Base-by-base conservation (phyloP, 2,888 invertebrate genomes). In the Drosophila fulvimacula region DNA sequence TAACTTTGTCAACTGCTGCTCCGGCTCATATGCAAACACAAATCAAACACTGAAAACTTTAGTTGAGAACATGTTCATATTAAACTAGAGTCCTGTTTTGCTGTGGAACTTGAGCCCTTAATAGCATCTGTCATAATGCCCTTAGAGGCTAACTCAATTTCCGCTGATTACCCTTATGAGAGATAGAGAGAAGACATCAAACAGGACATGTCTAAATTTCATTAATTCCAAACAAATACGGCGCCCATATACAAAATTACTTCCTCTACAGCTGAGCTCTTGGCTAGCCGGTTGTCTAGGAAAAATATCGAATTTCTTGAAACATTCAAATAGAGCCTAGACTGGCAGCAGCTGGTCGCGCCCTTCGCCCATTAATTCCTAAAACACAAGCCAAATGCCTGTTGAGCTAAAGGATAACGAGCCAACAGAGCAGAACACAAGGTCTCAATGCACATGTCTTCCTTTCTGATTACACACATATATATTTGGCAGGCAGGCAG, bases 161-260 rank as follows among this genome's bases (percentile, higher is more conserved):
- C 34, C 61, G 58, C 69, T 84, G 83, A 84, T 84, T 84, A 84
- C 83, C 87, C 87, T 84, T 70, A 87, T 84, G 64, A 64, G 69
- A 36, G 10, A 21, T 13, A 36, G n/a, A 36, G 21, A 51, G 36
- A 34, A 48, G 42, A 70, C 75, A 72, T 69, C 75, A 78, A 75
- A 77, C 65, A 73, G 70, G 62, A 62, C 62, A 60, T 46, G 83
- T 84, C 84, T 84, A 87, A 84, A 84, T 84, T 87, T 80, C 84
- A 84, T 84, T 84, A 87, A 82, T 84, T 82, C 80, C 84, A 82
- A 84, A 84, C 84, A 84, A 84, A 87, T 70, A 78, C 55, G 82
- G 73, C 82, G 79, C 81, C 82, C 85, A 85, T 81, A 85, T 76
- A 58, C 51, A 73, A 73, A 87, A 77, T 79, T 81, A 82, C 84